Conservation (phyloP, 2,113 vertebrate species). For the Tragelaphus scriptus region DNA sequence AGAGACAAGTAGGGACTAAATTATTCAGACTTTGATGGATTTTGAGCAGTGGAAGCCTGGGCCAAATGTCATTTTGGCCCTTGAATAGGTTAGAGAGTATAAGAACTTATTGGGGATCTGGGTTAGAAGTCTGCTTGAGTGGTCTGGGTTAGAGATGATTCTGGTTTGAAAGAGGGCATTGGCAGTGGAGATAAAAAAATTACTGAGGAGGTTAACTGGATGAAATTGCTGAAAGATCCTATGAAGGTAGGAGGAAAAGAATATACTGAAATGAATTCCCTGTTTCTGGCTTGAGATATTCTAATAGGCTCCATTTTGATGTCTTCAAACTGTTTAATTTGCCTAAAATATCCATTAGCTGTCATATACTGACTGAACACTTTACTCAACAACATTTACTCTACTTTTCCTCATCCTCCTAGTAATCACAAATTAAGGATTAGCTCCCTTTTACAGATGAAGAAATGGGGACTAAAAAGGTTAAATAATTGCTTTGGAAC, state of each 20-base stretch:
- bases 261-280: neutral
- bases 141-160: neutral
- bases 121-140: neutral
- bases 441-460: neutral
- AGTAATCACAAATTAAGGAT: neutral
- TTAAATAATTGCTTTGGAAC: neutral
- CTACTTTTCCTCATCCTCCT: neutral
- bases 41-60: neutral
- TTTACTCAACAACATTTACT: neutral
- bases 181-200: neutral
- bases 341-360: neutral
- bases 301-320: neutral
- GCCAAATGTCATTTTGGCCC: neutral
- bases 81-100: neutral
- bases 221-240: neutral
- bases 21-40: neutral
- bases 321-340: neutral
- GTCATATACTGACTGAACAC: neutral
- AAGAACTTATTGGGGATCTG: neutral
- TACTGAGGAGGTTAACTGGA: neutral
- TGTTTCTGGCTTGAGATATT: neutral
- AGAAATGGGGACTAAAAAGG: neutral
- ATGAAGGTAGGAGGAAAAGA: neutral
- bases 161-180: neutral
- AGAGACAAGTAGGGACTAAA: neutral